Conservation (phyloP, 2,797 vertebrate species). For the Enteromius fasciolatus region DNA sequence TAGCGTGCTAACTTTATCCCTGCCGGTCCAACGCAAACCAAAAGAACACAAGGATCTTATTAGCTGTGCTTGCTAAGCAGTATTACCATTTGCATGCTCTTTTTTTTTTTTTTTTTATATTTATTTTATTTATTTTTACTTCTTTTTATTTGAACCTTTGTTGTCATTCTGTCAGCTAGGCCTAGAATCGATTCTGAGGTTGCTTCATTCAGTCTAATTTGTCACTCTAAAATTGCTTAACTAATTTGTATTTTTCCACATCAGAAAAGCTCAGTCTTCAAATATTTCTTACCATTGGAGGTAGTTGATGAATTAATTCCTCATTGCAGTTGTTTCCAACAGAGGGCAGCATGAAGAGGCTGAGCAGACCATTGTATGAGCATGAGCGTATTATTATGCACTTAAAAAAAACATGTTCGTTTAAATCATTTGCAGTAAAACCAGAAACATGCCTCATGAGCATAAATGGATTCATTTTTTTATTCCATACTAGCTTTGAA, state of each 20-base stretch:
- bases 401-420: background rate
- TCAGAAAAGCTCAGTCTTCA: background rate
- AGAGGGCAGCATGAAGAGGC: background rate
- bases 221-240: background rate
- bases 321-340: background rate
- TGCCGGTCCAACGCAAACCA: background rate
- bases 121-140: background rate
- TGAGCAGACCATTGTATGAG: background rate
- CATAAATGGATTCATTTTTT: background rate
- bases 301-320: background rate
- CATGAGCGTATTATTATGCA: background rate
- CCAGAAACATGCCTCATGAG: background rate
- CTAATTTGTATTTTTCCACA: background rate
- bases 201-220: background rate
- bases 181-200: background rate
- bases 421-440: background rate
- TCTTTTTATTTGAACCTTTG: background rate
- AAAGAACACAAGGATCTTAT: background rate
- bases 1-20: conserved; percentile 4
- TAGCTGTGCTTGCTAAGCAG: background rate
- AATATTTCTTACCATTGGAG: background rate
- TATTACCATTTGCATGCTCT: background rate
- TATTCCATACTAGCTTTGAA: background rate
- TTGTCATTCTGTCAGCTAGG: background rate
- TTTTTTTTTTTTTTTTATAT: background rate